Evolutionary conservation across 2,888 invertebrate species (phyloP), one percentile per base, ranked within the genome.

Genomic region (Ectemnius cavifrons): DNA sequence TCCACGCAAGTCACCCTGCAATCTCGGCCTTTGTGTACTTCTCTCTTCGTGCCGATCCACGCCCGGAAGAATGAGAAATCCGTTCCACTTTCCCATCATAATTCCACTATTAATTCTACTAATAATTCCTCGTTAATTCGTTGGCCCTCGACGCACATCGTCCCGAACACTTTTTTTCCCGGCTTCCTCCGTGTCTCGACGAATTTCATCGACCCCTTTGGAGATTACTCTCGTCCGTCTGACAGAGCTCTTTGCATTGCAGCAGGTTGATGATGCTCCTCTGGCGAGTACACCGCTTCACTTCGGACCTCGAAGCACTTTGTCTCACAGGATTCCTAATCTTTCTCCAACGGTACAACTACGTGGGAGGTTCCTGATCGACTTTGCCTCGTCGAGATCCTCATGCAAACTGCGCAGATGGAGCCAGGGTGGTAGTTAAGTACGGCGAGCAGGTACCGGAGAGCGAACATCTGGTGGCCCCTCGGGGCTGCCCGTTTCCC

Each of bases 401-500:
- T 66, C 69, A 46, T 67, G 52, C n/a, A 14, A 52, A 4, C n/a
- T 63, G 49, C 18, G 46, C 64, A 56, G 73, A 65, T 71, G 73
- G 76, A 76, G 67, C 68, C 52, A 52, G 16, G 52, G 0, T 45
- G 67, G 16, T 67, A 71, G 71, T 66, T 85, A 85, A 84, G 79
- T 82, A 82, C 81, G 79, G 78, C 80, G 82, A 79, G 79, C 83
- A 83, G 84, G 80, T 86, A 84, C 82, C 74, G 80, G 76, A 80
- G 80, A 82, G 72, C 52, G 16, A 52, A 52, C 52, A 52, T 52
- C 16, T 16, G 14, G 52, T 52, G 52, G 52, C 52, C 16, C 4
- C 52, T 52, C 52, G 52, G 2, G n/a, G 14, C 52, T 52, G 52
- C 14, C 52, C 4, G 16, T 68, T 60, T 46, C 59, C 64, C 71